Base-by-base conservation (phyloP, 2,113 vertebrate species). In the Labeo catla region DNA sequence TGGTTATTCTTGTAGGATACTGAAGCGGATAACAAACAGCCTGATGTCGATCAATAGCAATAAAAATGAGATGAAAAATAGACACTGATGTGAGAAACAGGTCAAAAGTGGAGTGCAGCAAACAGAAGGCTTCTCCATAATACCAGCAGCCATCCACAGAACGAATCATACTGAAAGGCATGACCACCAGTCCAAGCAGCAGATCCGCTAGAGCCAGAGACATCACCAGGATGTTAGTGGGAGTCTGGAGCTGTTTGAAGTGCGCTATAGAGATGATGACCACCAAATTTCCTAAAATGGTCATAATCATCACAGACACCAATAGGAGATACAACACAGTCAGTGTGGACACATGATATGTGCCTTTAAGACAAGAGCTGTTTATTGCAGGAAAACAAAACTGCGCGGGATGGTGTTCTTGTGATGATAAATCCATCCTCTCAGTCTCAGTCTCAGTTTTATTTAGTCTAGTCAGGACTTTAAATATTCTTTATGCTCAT, bases 321-420 rank as follows among this genome's bases (percentile, higher is more conserved):
- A 92, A 84, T 7, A 91, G 49, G 12, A 88, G 61, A 63, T 92
- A 92, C 3, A 92, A 89, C 45, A 76, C 66, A 72, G 91, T 0
- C 77, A 89, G 92, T 70, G 91, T 2, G 4, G 82, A 61, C 0
- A 90, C 84, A 6, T 90, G 76, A 47, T 92, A 87, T 36, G 89
- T 13, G 0, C 86, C 89, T 88, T 91, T 92, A n/a, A 83, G 65
- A 49, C 94, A 94, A 73, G 94, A 94, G 19, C 89, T 84, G 8
- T 95, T 94, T 2, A 73, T 72, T 12, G 76, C 23, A 73, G 91
- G 70, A 2, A 91, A 95, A 88, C 93, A 94, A 34, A 92, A 87
- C 1, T 61, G n/a, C 43, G 45, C 21, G 11, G 47, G 39, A 65
- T 78, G 39, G 1, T n/a, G 47, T 70, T 89, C 77, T 54, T 34